Evolutionary conservation across 1,140 invertebrate species (phyloP), one percentile per base, ranked within the genome.

Genomic region (Heterodera carotae): DNA sequence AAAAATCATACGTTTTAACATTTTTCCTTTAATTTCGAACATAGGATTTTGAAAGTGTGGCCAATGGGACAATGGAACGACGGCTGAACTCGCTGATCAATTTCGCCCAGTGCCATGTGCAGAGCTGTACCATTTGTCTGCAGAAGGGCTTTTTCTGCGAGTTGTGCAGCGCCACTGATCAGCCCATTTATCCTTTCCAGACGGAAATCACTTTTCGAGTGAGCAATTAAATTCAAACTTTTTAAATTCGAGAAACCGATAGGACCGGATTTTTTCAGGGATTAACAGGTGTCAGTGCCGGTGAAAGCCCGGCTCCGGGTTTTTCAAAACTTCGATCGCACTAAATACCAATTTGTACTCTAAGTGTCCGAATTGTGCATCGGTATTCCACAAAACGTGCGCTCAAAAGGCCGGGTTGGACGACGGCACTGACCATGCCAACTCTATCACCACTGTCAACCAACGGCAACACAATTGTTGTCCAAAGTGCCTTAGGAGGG

Each of bases 71-170:
- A 31, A 74, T 90, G 31, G 82, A 84, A 7, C 80, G 72, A 15
- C 85, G 82, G 70, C 73, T 90, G 34, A 83, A 86, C 62, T 86
- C 88, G 70, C 73, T 87, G 12, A 84, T 89, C 15, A 84, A 84
- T 69, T 89, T 88, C 82, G 86, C 88, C 36, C 80, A 83, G 0
- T 84, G 83, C 33, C 89, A 90, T 85, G 85, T 90, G 25, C 84
- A 88, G 69, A 74, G 79, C 25, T 90, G 89, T 80, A 48, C 67
- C 15, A 79, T 89, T 7, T 90, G 89, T 77, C 81, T 86, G 64
- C 86, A 88, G 75, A 89, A 89, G 80, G 89, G 89, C 2, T 89
- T 89, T 75, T 85, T 89, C 59, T 90, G 89, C 85, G 89, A 90
- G 81, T 81, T 90, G 18, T 90, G 89, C 72, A 62, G 27, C 27